Conservation (phyloP, 2,888 invertebrate genomes). For the Drosophila nigricruria region DNA sequence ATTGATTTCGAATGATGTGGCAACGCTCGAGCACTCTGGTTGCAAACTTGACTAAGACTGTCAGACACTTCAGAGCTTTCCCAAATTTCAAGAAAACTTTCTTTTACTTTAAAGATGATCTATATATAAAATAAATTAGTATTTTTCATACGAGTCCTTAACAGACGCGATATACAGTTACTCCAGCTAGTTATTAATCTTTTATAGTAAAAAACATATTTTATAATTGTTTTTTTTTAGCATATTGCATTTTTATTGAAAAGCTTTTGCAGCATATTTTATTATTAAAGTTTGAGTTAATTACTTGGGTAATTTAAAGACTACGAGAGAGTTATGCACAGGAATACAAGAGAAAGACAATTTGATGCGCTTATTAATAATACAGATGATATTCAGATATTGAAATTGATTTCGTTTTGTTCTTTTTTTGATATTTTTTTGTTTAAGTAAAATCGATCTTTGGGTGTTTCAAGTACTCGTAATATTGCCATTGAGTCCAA, state of each 20-base stretch:
- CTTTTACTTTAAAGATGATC: background rate
- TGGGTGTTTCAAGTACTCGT: slow-evolving; percentile 44
- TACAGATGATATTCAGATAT: slow-evolving; percentile 42
- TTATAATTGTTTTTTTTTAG: slow-evolving; percentile 39
- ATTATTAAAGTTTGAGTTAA: slow-evolving; percentile 47
- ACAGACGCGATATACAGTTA: too few relatives aligned
- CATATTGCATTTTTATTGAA: slow-evolving; percentile 56
- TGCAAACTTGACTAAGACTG: background rate
- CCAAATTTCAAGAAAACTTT: background rate
- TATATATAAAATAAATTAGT: too few relatives aligned
- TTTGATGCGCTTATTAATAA: slow-evolving; percentile 40
- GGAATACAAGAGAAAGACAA: slow-evolving; percentile 54
- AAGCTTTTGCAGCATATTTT: slow-evolving; percentile 47
- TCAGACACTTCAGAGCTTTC: background rate
- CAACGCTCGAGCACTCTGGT: background rate
- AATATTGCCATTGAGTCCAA: slow-evolving; percentile 66
- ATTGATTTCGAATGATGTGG: background rate
- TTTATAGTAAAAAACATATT: background rate
- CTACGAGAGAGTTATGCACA: slow-evolving; percentile 68
- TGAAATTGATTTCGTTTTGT: background rate
- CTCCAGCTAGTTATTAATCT: too few relatives aligned
- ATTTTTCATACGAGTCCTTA: too few relatives aligned
- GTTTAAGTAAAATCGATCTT: slow-evolving; percentile 49
- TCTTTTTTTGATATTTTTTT: background rate
- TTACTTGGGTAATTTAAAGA: slow-evolving; percentile 61